phyloP scores from a whole-genome alignment of 2,113 vertebrate genomes.

The Pelobates fuscus region DNA sequence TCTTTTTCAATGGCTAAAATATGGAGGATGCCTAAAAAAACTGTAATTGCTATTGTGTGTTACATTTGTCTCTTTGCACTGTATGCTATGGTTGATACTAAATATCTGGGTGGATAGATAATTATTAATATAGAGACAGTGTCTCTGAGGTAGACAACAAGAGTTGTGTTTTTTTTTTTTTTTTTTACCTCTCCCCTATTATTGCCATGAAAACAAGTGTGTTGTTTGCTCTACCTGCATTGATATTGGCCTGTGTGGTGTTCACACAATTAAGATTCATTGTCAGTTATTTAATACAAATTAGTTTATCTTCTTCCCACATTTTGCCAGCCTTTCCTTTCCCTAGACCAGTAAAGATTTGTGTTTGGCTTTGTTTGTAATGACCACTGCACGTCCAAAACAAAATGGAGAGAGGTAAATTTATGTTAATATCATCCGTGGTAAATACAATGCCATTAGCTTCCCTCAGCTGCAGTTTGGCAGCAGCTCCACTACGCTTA shows the following conservation, averaged over 20 bases:
- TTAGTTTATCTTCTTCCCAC: neutral
- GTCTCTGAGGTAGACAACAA: too few relatives aligned
- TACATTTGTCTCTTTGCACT: too few relatives aligned
- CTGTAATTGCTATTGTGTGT: too few relatives aligned
- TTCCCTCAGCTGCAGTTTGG: neutral
- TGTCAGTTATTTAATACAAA: slow-evolving; percentile 19
- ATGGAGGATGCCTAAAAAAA: too few relatives aligned
- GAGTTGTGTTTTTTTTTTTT: too few relatives aligned
- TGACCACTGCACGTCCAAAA: neutral
- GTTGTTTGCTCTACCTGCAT: too few relatives aligned
- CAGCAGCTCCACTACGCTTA: neutral
- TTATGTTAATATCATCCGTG: neutral
- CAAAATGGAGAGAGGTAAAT: neutral
- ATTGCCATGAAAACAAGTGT: too few relatives aligned
- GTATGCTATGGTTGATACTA: too few relatives aligned
- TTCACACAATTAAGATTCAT: neutral
- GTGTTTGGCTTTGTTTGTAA: slow-evolving; percentile 8
- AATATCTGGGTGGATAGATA: too few relatives aligned
- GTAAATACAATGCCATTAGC: neutral
- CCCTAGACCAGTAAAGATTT: slow-evolving; percentile 1
- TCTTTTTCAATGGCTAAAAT: too few relatives aligned
- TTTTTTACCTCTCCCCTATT: too few relatives aligned
- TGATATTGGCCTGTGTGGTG: neutral
- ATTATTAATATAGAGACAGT: too few relatives aligned
- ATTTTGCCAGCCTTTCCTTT: slow-evolving; percentile 7